Percentiles rank a stretch among this genome's conserved stretches.
phyloP scores from a whole-genome alignment of 2,797 vertebrate species.

The Mormyrus hasselquistii region DNA sequence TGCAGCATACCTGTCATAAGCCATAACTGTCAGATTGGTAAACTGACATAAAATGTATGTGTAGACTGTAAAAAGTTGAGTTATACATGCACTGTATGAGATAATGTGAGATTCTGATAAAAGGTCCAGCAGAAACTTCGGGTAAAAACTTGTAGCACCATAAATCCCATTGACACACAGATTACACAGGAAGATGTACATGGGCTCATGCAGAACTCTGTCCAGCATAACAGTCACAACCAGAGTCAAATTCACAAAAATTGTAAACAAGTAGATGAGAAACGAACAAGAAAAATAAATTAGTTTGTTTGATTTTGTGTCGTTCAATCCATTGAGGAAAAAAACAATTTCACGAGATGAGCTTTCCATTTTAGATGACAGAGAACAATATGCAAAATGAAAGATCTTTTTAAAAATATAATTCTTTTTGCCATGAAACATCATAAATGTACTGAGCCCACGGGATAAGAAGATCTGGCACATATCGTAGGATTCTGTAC shows the following conservation, averaged over 20 bases:
- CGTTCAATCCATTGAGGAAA: not conserved
- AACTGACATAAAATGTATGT: constrained; percentile 43
- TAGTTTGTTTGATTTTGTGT: not conserved
- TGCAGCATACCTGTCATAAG: constrained; percentile 56
- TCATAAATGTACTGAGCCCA: not conserved
- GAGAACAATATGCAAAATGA: not conserved
- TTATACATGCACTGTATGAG: constrained; percentile 42
- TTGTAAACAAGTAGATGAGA: constrained; percentile 2
- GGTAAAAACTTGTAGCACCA: constrained; percentile 50
- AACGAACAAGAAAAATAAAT: not conserved
- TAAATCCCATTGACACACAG: constrained; percentile 48
- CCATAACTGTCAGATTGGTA: constrained; percentile 50
- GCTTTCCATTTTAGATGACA: not conserved
- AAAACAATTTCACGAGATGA: not conserved
- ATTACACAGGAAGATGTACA: constrained; percentile 53
- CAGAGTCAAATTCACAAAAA: constrained; percentile 32
- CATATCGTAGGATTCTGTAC: not conserved
- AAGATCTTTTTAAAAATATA: not conserved
- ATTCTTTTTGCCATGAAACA: not conserved
- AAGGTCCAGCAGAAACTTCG: constrained; percentile 47
- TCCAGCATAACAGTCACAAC: constrained; percentile 39
- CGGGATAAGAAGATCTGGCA: not conserved
- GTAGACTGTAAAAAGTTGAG: constrained; percentile 41
- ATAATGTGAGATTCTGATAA: constrained; percentile 36
- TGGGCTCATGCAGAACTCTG: constrained; percentile 47